phyloP scores from a whole-genome alignment of 2,797 vertebrate species.

The Zalophus californianus region DNA sequence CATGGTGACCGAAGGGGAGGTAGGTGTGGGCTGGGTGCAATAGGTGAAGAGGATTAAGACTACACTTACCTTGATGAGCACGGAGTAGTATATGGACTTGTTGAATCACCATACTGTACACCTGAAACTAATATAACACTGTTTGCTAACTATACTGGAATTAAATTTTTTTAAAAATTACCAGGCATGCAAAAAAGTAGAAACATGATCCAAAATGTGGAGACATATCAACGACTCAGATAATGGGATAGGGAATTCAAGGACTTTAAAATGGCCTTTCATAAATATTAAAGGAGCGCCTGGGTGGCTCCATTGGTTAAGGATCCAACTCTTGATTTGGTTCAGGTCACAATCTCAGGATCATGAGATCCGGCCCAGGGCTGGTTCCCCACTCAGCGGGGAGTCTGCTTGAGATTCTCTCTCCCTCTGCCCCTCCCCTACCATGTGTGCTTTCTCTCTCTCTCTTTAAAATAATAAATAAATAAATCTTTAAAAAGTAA shows the following conservation, averaged over 20 bases:
- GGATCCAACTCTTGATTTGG: too few species aligned
- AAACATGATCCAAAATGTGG: background rate
- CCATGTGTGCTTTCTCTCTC: too few species aligned
- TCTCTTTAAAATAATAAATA: background rate
- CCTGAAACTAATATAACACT: background rate
- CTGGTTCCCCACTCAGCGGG: too few species aligned
- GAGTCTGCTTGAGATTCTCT: too few species aligned
- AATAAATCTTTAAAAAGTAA: background rate
- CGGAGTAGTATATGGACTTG: background rate
- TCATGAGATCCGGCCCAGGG: too few species aligned
- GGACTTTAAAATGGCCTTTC: background rate
- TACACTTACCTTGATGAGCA: background rate
- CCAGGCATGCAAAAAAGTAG: background rate
- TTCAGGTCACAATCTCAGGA: too few species aligned
- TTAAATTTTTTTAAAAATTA: background rate
- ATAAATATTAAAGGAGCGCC: background rate
- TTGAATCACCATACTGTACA: background rate
- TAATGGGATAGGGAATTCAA: slow-evolving; percentile 37
- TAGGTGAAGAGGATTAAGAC: background rate
- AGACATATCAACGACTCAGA: background rate
- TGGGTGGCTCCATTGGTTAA: too few species aligned
- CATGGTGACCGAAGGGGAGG: background rate
- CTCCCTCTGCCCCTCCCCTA: too few species aligned
- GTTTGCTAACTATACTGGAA: background rate
- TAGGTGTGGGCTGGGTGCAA: background rate